These are phyloP conservation scores for Panulirus ornatus DNA, from an alignment of 1,140 invertebrate genomes.

Conservation along the genomic window DNA sequence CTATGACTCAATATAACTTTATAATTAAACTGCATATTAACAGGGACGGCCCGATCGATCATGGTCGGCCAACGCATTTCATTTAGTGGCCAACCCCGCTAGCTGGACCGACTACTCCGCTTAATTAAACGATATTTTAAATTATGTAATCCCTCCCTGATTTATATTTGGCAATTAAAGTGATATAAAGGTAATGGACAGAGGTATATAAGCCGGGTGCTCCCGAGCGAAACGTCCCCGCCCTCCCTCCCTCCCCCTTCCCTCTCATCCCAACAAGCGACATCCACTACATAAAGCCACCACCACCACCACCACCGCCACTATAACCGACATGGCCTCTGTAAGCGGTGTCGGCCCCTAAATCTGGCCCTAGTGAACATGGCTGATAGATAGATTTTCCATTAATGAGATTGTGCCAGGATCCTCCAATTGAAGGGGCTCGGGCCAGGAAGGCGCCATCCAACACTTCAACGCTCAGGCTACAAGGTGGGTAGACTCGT, in stretches of 20 bases:
- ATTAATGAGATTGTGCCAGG: constrained; percentile 65
- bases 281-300: not conserved
- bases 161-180: constrained; percentile 67
- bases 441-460: not conserved
- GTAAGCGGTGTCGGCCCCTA: constrained; percentile 52
- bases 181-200: constrained; percentile 65
- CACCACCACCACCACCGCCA: not conserved
- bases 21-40: constrained; percentile 75
- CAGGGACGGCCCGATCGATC: constrained; percentile 67
- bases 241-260: too few relatives aligned
- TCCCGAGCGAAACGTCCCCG: not conserved
- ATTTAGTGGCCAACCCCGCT: constrained; percentile 62
- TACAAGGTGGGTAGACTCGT: not conserved
- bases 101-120: constrained; percentile 29
- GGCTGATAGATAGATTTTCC: constrained; percentile 70
- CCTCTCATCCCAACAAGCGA: not conserved
- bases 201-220: constrained; percentile 21
- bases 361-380: constrained; percentile 68
- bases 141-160: constrained; percentile 66
- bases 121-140: constrained; percentile 71
- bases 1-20: constrained; percentile 74
- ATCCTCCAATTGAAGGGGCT: constrained; percentile 62
- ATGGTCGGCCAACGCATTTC: constrained; percentile 62
- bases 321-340: constrained; percentile 6
- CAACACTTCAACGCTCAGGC: constrained; percentile 12